Evolutionary conservation across 2,797 vertebrate species (phyloP).

Genomic region (Cephalopachus bancanus): DNA sequence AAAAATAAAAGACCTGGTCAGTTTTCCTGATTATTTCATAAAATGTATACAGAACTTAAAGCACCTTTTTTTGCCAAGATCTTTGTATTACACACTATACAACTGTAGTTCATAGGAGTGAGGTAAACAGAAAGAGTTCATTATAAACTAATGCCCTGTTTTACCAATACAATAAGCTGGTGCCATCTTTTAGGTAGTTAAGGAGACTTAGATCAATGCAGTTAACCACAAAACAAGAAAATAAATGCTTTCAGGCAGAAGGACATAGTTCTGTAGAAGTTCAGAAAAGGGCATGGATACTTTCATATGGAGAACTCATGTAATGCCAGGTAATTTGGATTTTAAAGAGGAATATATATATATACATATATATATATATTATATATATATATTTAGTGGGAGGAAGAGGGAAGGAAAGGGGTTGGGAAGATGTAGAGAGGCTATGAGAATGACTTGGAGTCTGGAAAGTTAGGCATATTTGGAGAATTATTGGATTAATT

Average conservation of each 20-base stretch:
- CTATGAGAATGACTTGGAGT: not conserved
- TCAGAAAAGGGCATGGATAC: not conserved
- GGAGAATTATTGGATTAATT: not conserved
- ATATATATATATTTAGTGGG: no score
- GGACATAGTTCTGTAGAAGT: not conserved
- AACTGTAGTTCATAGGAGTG: not conserved
- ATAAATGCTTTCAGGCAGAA: conserved; percentile 11
- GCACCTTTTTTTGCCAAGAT: not conserved
- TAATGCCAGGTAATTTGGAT: not conserved
- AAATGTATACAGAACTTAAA: conserved; percentile 2
- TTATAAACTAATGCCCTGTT: not conserved
- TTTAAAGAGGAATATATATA: not conserved
- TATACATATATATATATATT: no score
- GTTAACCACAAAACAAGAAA: conserved; percentile 12
- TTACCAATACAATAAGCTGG: not conserved
- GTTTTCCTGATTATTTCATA: conserved; percentile 43
- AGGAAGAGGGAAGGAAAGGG: no score
- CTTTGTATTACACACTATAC: not conserved
- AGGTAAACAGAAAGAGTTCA: not conserved
- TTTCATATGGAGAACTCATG: not conserved
- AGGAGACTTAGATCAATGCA: not conserved
- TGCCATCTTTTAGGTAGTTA: not conserved
- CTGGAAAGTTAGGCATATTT: not conserved
- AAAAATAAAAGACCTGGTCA: not conserved
- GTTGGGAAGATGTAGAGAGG: not conserved